phyloP scores from a whole-genome alignment of 2,888 invertebrate genomes.

The Heliconius aoede region DNA sequence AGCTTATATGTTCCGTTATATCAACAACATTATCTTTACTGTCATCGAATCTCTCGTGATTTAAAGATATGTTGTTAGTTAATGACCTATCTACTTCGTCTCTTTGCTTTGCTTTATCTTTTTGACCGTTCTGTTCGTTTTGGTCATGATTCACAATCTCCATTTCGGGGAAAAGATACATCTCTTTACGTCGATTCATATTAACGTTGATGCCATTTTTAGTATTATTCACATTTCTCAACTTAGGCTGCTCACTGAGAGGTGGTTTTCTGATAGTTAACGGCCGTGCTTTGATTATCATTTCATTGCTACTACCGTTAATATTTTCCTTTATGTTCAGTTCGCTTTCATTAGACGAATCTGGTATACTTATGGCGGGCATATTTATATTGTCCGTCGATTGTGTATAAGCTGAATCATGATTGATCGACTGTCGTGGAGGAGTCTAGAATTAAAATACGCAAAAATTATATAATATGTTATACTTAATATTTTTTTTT shows the following conservation, averaged over 20 bases:
- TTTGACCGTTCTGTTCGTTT: slow-evolving; percentile 68
- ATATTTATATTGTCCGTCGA: slow-evolving; percentile 62
- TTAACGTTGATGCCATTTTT: slow-evolving; percentile 86
- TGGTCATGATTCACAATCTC: slow-evolving; percentile 84
- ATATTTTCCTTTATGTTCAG: slow-evolving; percentile 74
- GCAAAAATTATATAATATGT: background rate
- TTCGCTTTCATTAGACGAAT: slow-evolving; percentile 68
- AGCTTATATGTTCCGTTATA: slow-evolving; percentile 79
- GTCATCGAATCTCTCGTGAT: slow-evolving; percentile 70
- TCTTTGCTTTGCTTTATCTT: slow-evolving; percentile 67
- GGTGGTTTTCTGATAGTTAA: slow-evolving; percentile 92
- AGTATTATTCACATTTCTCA: slow-evolving; percentile 84
- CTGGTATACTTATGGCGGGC: slow-evolving; percentile 70
- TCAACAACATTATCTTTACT: slow-evolving; percentile 73
- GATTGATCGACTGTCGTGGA: slow-evolving; percentile 80
- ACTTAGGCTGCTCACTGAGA: slow-evolving; percentile 90
- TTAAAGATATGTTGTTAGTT: slow-evolving; percentile 62
- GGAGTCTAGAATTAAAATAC: slow-evolving; percentile 68
- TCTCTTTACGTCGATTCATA: slow-evolving; percentile 89
- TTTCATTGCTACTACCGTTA: slow-evolving; percentile 71
- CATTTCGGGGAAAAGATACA: slow-evolving; percentile 92
- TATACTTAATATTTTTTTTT: no score
- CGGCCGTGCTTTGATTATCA: slow-evolving; percentile 90
- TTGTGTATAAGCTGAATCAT: slow-evolving; percentile 67
- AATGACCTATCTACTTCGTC: slow-evolving; percentile 77